Base-by-base conservation (phyloP, 2,888 invertebrate species). In the Agriopis leucophaearia region DNA sequence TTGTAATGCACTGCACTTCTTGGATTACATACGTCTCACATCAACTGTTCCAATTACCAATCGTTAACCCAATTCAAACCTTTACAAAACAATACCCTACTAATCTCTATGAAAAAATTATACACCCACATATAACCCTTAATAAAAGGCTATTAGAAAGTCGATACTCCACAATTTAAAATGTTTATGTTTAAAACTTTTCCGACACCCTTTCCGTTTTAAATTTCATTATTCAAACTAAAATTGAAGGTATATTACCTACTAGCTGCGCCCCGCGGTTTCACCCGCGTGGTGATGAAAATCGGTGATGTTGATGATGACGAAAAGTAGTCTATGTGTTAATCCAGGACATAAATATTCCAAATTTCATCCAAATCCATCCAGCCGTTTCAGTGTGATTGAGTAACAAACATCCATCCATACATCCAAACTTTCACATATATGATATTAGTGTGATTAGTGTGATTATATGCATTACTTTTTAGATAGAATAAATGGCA, bases 1-100 rank as follows among this genome's bases (percentile, higher is more conserved):
- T 79, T 79, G 77, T 79, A 74, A 78, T 66, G 64, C 47, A 51
- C 57, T 52, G 55, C 56, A 55, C 54, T 62, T 58, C 67, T 59
- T 47, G 42, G 60, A 36, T 15, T 38, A 45, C 59, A 56, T 59
- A 38, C 16, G 15, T 8, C 4, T 8, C 18, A 9, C 9, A 8
- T 13, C 27, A n/a, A 42, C 3, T 5, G 18, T 15, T 52, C 8
- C 15, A 12, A 8, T 16, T 13, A 42, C 1, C 42, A 42, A 18
- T 13, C 12, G 10, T 10, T 16, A 38, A 15, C n/a, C 51, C 27
- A 8, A 35, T 7, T 15, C 9, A 54, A 38, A 15, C 6, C 8
- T 51, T 36, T 16, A 40, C n/a, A 54, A 6, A 54, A 16, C 16
- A 7, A 16, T 13, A 42, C 8, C n/a, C n/a, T 27, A 13, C 13